These are phyloP conservation scores for Junco hyemalis DNA, from an alignment of 2,113 vertebrate species.

Conservation along the genomic window DNA sequence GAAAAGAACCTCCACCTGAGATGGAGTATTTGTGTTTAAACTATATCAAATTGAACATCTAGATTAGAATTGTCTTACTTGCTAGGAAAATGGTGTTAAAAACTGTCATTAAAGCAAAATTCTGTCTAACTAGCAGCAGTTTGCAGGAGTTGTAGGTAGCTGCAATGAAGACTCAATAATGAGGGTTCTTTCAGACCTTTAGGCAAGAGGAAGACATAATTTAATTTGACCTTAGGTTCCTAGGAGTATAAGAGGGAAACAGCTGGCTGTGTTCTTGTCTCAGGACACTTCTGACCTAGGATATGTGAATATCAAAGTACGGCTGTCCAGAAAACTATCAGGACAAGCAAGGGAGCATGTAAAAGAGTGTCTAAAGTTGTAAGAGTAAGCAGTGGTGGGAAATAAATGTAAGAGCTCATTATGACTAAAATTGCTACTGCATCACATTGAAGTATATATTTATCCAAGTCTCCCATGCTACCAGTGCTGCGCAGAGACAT, in stretches of 20 bases:
- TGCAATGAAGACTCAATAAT: not conserved
- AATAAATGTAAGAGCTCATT: not conserved
- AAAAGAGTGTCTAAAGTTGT: not conserved
- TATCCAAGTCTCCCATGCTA: not conserved
- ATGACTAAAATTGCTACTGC: not conserved
- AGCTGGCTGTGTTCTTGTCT: not conserved
- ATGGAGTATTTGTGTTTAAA: not conserved
- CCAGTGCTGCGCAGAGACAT: not conserved
- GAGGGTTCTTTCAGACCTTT: not conserved
- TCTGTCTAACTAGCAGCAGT: not conserved
- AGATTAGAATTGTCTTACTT: not conserved
- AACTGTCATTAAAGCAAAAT: not conserved
- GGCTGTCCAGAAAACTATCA: not conserved
- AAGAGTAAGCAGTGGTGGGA: not conserved
- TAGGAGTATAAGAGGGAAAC: not conserved
- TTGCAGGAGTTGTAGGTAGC: not conserved
- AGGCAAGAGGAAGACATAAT: not conserved
- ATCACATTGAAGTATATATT: not conserved
- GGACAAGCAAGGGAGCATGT: rapidly evolving
- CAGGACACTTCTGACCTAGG: not conserved
- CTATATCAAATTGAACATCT: not conserved
- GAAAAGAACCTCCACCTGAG: not conserved
- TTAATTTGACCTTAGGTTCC: not conserved
- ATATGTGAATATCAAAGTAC: not conserved
- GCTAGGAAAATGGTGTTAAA: not conserved